Conservation (phyloP, 1,140 invertebrate genomes). For the Prorops nasuta region DNA sequence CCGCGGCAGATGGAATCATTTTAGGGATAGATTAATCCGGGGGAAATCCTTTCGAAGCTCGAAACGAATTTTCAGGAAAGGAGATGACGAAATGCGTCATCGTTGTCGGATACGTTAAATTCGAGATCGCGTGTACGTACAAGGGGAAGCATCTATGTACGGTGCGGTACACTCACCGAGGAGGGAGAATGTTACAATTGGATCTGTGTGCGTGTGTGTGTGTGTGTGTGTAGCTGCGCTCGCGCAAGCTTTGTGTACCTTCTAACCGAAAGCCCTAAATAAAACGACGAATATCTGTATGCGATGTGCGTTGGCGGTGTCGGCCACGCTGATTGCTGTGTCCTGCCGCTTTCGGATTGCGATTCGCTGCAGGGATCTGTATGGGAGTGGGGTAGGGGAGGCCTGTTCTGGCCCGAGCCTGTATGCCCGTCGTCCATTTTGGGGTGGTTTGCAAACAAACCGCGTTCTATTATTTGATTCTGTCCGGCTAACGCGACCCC, state of each 20-base stretch:
- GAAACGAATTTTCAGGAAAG: slow-evolving; percentile 33
- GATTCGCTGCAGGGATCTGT: too few species aligned
- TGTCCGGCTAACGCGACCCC: slow-evolving; percentile 21
- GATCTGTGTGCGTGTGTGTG: slow-evolving; percentile 7
- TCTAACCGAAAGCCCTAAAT: slow-evolving; percentile 33
- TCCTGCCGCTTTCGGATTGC: slow-evolving; percentile 20
- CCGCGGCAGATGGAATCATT: slow-evolving; percentile 23
- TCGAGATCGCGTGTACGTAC: slow-evolving; percentile 5
- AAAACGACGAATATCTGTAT: slow-evolving; percentile 30
- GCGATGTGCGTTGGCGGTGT: slow-evolving; percentile 22
- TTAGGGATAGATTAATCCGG: slow-evolving; percentile 28
- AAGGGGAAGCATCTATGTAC: too few species aligned
- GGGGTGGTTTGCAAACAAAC: slow-evolving; percentile 41
- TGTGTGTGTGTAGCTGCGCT: too few species aligned
- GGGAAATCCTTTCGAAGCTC: slow-evolving; percentile 27
- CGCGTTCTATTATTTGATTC: slow-evolving; percentile 44
- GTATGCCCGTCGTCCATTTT: slow-evolving; percentile 27
- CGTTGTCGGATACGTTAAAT: too few species aligned
- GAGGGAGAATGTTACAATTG: not conserved
- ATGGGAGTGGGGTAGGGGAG: too few species aligned
- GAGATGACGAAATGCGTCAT: too few species aligned
- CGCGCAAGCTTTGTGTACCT: too few species aligned
- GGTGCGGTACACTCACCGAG: too few species aligned
- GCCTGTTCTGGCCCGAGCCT: slow-evolving; percentile 9
- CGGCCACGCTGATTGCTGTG: slow-evolving; percentile 30